Evolutionary conservation across 1,140 invertebrate species (phyloP), one percentile per base, ranked within the genome.

Genomic region (Vanessa atalanta): DNA sequence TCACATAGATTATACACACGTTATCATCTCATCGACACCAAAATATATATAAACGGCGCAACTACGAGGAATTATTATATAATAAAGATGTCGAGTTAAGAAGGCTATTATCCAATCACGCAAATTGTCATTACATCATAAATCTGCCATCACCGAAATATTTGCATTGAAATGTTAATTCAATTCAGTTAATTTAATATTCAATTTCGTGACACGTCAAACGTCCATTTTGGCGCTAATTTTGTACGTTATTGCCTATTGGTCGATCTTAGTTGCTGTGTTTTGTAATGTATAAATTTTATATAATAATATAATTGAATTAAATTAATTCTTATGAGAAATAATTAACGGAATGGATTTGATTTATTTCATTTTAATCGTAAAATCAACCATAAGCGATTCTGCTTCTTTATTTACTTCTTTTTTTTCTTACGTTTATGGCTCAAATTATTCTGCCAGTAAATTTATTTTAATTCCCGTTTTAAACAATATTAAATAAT

Each of bases 31-130:
- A 61, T 61, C 57, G 13, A 61, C 57, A 61, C 26, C 13, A 5
- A 61, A 61, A 61, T 31, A 14, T 61, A 14, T 37, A 26, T 6
- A 26, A 23, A 57, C 9, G 26, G 14, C 26, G 26, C 13, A 61
- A 61, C 26, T 12, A 57, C 20, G 20, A 57, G 26, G 31, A 37
- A 61, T 15, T n/a, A 16, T 61, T 61, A 61, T 13, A 16, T 37
- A 61, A 61, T 37, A 23, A 61, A 61, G 26, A 61, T 61, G 57
- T 61, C 23, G 13, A 31, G 57, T 60, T 60, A 26, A 61, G 23
- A 23, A 15, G 26, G 14, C 31, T 15, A 61, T 61, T 61, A 61
- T 61, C 31, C 14, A 61, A 61, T 37, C 26, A 57, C 53, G 53
- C 20, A 23, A 4, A 55, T 3, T 37, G 12, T 31, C 3, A 26